Evolutionary conservation across 2,888 invertebrate species (phyloP), one percentile per base, ranked within the genome.

Genomic region (Ophioninae sp.): DNA sequence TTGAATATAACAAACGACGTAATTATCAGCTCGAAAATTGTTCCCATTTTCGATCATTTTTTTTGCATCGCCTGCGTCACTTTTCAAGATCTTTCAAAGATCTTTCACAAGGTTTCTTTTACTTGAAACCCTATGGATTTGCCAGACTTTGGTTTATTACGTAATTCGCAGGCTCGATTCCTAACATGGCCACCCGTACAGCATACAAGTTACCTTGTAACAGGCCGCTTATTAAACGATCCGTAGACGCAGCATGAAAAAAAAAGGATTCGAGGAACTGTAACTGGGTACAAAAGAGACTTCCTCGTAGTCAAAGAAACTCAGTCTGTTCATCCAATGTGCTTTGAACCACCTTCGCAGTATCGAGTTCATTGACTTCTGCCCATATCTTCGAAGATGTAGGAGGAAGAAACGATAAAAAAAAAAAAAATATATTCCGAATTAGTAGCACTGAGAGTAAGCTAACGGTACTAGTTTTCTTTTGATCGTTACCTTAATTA

Each of bases 351-450:
- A 83, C 79, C 84, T 84, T 84, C 67, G 84, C 81, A 82, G 82
- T 79, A 79, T 77, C 57, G 21, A 79, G 85, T 84, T 79, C 85
- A 56, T 81, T 82, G 78, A 84, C 64, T 80, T 76, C 56, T 6
- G 72, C 30, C 61, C 57, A 44, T 61, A 10, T 65, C 59, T 57
- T 13, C 23, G 21, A 65, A 10, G 57, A 37, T 69, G 68, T 44
- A 41, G 68, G 50, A 65, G 56, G 67, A 30, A 72, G 17, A 56
- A n/a, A 61, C 20, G 57, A 72, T 30, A 72, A 7, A 23, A 3
- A 72, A 72, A 70, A 70, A 72, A 57, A 10, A 72, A 72, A 70
- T 57, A 72, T 37, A 10, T 50, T 10, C 37, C 69, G 30, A 70
- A 78, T 64, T 44, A 20, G 13, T 37, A 67, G n/a, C 65, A 67